Evolutionary conservation across 2,797 vertebrate species (phyloP), one percentile per base, ranked within the genome.

Genomic region (Rhinoraja longicauda): DNA sequence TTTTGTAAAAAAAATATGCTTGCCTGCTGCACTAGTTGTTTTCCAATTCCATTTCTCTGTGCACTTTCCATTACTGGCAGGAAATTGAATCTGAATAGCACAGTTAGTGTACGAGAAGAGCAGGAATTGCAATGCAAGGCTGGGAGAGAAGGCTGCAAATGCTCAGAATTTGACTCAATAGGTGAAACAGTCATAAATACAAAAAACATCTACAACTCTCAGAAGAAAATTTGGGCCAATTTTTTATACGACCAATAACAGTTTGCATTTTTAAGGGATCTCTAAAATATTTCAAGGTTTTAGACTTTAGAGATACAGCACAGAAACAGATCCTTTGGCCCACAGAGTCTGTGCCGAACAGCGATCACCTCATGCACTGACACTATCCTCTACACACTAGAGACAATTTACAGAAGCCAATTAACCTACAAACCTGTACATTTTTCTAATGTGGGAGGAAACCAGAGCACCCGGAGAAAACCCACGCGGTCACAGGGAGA

Each of bases 1-100:
- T 67, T 88, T 62, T 64, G n/a, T 88, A 64, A 84, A 53, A 53
- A 32, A 82, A 88, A 88, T 62, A 86, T 86, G 53, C 82, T 26
- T 62, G 12, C 0, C 29, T 64, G 17, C 59, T 36, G 57, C 59
- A 86, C 32, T 88, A 59, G 15, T 32, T 64, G 57, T 17, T 88
- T 21, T 64, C n/a, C 84, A 88, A 67, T 67, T 36, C 17, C 62
- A 67, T 15, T 19, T 62, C 62, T 64, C n/a, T 62, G 5, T 67
- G 62, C 59, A 67, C 62, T 88, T 88, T 36, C 59, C 62, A 67
- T 64, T 88, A 67, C n/a, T 32, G 7, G 12, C 84, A 19, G 84
- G 32, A 88, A 67, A 32, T 67, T 88, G 84, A 67, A 64, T 67
- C n/a, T 67, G 84, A 32, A 88, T 62, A 67, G 36, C 29, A 62